Percentiles rank a stretch among this genome's conserved stretches.
Evolutionary conservation across 2,797 vertebrate species (phyloP).

Genomic region (Acanthurus leucopareius): DNA sequence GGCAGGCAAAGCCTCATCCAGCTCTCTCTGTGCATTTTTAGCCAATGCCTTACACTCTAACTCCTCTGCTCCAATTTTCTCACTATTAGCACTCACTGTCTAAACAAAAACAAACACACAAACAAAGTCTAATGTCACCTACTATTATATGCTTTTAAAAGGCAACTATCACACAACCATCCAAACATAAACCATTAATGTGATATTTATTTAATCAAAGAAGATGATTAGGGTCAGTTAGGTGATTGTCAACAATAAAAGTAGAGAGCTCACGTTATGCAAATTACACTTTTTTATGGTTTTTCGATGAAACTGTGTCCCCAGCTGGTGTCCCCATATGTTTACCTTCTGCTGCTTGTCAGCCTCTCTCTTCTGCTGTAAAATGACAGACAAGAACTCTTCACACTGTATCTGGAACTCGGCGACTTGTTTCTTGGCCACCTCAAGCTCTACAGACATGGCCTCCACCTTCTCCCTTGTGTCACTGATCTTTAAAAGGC

Average conservation of each 20-base stretch:
- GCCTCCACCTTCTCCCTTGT: constrained; percentile 90
- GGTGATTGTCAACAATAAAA: no score
- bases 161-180: no score
- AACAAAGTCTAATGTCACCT: not conserved
- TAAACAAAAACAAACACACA: constrained; percentile 65
- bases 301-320: no score
- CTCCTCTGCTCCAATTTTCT: constrained; percentile 91
- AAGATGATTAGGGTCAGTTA: no score
- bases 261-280: no score
- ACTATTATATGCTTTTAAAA: no score
- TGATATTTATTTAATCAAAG: no score
- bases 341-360: constrained; percentile 90
- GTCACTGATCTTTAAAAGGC: constrained; percentile 92
- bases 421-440: constrained; percentile 89
- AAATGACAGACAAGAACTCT: constrained; percentile 89
- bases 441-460: constrained; percentile 91
- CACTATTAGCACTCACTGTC: constrained; percentile 89
- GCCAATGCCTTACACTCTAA: constrained; percentile 91
- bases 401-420: constrained; percentile 92
- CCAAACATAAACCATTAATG: no score
- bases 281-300: no score
- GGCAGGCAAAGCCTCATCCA: constrained; percentile 92
- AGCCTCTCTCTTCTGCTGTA: constrained; percentile 90
- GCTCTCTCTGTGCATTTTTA: constrained; percentile 91
- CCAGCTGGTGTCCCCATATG: not conserved